Percentiles rank a stretch among this genome's conserved stretches.
phyloP scores from a whole-genome alignment of 2,888 invertebrate species.

The Hofmannophila pseudospretella region DNA sequence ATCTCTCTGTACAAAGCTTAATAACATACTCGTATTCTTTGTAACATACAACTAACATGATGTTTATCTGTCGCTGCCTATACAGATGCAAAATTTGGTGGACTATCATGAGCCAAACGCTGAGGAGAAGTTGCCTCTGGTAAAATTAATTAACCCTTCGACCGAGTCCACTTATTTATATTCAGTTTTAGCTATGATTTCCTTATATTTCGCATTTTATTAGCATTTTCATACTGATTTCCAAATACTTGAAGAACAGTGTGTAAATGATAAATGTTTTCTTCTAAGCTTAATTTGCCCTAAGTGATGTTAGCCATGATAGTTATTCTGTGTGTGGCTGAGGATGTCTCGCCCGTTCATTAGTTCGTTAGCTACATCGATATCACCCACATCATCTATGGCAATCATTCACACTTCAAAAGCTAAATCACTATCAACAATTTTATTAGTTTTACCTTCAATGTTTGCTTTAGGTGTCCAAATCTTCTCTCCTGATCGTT shows the following conservation, averaged over 20 bases:
- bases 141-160: conserved; percentile 77
- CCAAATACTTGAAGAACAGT: conserved; percentile 1
- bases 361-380: not conserved
- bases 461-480: conserved; percentile 34
- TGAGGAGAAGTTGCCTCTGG: conserved; percentile 95
- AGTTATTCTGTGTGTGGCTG: conserved; percentile 19
- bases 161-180: conserved; percentile 53
- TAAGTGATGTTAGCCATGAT: conserved; percentile 1
- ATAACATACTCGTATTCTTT: not conserved
- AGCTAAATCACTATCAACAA: not conserved
- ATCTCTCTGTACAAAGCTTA: conserved; percentile 14
- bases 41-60: conserved; percentile 50
- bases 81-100: conserved; percentile 90
- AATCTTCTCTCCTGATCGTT: not conserved
- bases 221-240: not conserved
- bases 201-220: conserved; percentile 20
- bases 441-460: not conserved
- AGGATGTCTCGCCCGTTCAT: not conserved
- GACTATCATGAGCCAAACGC: conserved; percentile 92
- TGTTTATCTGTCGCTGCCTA: conserved; percentile 71
- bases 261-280: conserved; percentile 8
- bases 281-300: conserved; percentile 6
- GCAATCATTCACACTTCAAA: not conserved
- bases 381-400: not conserved
- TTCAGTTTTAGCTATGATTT: conserved; percentile 34